A percentile compares a stretch with the other conserved stretches of the same genome.
phyloP scores from a whole-genome alignment of 2,888 invertebrate species.

The Acronicta aceris region DNA sequence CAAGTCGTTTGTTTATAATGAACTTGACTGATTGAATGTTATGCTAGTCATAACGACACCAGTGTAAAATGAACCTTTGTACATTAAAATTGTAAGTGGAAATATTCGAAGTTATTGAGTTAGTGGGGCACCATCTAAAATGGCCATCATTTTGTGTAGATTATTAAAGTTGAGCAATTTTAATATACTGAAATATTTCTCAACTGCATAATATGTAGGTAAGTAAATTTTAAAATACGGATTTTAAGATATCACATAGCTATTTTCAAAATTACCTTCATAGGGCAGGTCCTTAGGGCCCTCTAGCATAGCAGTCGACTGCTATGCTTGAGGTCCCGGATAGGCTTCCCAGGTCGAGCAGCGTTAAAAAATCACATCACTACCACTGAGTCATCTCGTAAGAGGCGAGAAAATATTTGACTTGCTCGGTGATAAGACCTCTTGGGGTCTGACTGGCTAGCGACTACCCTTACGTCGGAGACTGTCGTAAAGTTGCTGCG shows the following conservation, averaged over 20 bases:
- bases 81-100: slow-evolving; percentile 17
- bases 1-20: slow-evolving; percentile 66
- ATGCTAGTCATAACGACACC: slow-evolving; percentile 63
- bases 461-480: no score
- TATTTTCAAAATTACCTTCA: no score
- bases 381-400: no score
- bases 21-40: slow-evolving; percentile 72
- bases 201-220: slow-evolving; percentile 32
- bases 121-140: slow-evolving; percentile 10
- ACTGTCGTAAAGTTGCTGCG: no score
- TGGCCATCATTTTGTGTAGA: slow-evolving; percentile 46
- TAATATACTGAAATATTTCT: slow-evolving; percentile 43
- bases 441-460: no score
- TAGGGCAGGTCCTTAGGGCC: no score
- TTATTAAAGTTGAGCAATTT: slow-evolving; percentile 50
- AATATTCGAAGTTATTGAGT: slow-evolving; percentile 13
- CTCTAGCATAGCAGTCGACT: no score
- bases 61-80: slow-evolving; percentile 53
- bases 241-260: background rate
- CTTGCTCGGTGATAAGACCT: no score
- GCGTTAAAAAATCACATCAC: no score
- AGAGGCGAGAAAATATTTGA: no score
- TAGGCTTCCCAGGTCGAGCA: no score
- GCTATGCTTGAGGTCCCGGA: no score
- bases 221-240: slow-evolving; percentile 29